Evolutionary conservation across 2,888 invertebrate genomes (phyloP).

Genomic region (Exocentrus adspersus): DNA sequence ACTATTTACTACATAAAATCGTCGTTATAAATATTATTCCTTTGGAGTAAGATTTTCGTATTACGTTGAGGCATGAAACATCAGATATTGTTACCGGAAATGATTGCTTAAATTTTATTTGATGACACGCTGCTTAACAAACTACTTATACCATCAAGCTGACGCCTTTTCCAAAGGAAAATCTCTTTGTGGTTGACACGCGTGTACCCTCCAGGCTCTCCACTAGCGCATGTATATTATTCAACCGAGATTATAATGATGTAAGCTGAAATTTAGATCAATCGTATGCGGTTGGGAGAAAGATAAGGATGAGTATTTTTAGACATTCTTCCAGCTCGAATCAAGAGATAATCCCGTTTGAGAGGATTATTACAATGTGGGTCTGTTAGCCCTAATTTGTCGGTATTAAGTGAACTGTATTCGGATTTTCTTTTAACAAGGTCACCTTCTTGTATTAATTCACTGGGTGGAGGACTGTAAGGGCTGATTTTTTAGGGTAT

Average conservation of each 20-base stretch:
- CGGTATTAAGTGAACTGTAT: not conserved
- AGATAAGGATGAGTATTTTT: slow-evolving; percentile 8
- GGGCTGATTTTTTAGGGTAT: no score
- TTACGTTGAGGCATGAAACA: no score
- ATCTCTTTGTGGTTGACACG: slow-evolving; percentile 13
- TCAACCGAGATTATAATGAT: slow-evolving; percentile 16
- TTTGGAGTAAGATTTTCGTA: no score
- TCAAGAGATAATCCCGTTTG: slow-evolving; percentile 6
- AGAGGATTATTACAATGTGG: not conserved
- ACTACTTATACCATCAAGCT: slow-evolving; percentile 8
- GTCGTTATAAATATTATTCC: no score
- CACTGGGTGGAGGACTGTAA: no score
- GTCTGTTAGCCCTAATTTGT: not conserved
- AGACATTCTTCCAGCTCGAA: slow-evolving; percentile 2
- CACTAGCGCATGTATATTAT: slow-evolving; percentile 8
- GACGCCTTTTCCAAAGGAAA: slow-evolving; percentile 12
- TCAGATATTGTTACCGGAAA: no score
- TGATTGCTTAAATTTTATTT: no score
- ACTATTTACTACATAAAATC: no score
- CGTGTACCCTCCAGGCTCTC: slow-evolving; percentile 2
- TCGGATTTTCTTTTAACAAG: not conserved
- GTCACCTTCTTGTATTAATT: not conserved
- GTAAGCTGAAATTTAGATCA: slow-evolving; percentile 10
- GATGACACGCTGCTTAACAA: not conserved
- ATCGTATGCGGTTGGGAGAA: not conserved